Evolutionary conservation across 2,113 vertebrate species (phyloP), one percentile per base, ranked within the genome.

Genomic region (Microtus richardsoni): DNA sequence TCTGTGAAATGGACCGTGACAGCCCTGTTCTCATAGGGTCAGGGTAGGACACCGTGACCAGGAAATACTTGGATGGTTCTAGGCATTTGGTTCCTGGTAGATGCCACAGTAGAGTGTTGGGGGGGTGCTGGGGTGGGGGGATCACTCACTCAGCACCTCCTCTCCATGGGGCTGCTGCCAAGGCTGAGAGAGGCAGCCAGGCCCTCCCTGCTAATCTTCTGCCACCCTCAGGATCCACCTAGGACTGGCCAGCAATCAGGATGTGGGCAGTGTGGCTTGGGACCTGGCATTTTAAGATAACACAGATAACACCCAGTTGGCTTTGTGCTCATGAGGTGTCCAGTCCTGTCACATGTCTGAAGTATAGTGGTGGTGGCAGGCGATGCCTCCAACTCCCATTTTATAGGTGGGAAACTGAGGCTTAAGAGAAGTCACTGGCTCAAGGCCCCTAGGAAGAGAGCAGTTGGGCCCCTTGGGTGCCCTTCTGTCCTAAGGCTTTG

Each of bases 71-170:
- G 21, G 62, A 16, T 19, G 22, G 88, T 0, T 2, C 39, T 0
- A 36, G 77, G 54, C 2, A 7, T 17, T 77, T 9, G 58, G 54
- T 2, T 24, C 58, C 7, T 39, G 41, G 2, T 28, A n/a, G 19
- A 5, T 3, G 49, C 78, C 41, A 10, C n/a, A 0, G 2, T 22
- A 0, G 30, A 70, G n/a, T 2, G 49, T 49, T 49, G 49, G 11
- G 11, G 4, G 0, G 1, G 24, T 19, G 49, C 54, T 41, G 3
- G 21, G 26, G 28, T n/a, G 44, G n/a, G 0, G 11, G 33, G 41
- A 22, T 10, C 2, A 16, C 16, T 10, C 26, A 0, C 24, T 58
- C 7, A 0, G 26, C 3, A 36, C n/a, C 22, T 60, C n/a, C 39
- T 22, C 1, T 28, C 39, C 66, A 8, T 9, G 10, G 49, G 71